phyloP scores from a whole-genome alignment of 2,797 vertebrate species.

The Meda fulgida region DNA sequence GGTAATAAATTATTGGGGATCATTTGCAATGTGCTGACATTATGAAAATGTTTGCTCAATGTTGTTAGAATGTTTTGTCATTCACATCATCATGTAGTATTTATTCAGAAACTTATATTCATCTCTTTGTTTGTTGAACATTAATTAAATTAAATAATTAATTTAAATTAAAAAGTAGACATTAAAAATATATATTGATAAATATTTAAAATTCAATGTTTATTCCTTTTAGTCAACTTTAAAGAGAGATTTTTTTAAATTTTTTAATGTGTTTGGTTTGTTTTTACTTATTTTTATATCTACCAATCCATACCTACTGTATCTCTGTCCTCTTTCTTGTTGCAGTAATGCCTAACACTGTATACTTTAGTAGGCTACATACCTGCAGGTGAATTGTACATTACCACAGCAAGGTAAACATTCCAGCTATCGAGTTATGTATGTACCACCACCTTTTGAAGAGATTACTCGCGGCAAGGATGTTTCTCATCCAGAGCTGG shows the following conservation, averaged over 20 bases:
- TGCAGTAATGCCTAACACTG: neutral
- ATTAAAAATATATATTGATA: too few species aligned
- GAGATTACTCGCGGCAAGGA: neutral
- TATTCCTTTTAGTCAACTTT: neutral
- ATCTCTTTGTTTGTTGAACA: neutral
- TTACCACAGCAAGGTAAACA: neutral
- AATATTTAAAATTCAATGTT: neutral
- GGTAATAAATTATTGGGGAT: neutral
- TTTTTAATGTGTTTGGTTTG: neutral
- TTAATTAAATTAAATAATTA: neutral
- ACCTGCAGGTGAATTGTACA: neutral
- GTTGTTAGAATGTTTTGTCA: neutral
- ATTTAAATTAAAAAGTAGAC: neutral
- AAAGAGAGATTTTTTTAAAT: neutral
- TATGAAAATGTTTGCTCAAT: neutral
- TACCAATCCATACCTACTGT: neutral
- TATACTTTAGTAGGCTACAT: neutral
- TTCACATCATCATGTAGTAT: neutral
- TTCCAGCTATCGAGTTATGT: neutral
- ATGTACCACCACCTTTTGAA: neutral
- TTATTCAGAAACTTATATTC: neutral
- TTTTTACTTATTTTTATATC: neutral
- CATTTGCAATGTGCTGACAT: neutral
- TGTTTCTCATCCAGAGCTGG: neutral
- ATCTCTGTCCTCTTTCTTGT: neutral